Conservation (phyloP, 2,797 vertebrate genomes). For the Onychomys torridus region DNA sequence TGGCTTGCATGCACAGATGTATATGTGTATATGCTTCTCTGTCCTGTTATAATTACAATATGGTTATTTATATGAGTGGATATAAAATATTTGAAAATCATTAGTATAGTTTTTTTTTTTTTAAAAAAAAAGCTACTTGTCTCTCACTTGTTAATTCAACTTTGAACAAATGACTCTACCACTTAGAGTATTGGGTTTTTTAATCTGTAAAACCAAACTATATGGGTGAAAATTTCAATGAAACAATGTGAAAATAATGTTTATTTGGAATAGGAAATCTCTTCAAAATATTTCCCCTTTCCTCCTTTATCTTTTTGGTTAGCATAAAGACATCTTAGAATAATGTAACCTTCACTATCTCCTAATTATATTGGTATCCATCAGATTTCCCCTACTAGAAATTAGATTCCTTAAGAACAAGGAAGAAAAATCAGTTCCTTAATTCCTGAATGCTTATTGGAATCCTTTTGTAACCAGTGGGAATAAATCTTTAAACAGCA, state of each 20-base stretch:
- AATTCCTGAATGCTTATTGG: background rate
- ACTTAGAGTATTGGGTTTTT: background rate
- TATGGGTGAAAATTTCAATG: background rate
- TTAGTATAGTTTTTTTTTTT: background rate
- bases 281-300: background rate
- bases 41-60: background rate
- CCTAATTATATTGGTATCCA: background rate
- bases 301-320: background rate
- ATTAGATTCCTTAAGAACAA: background rate
- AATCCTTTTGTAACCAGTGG: background rate
- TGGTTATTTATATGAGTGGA: background rate
- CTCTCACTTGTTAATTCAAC: background rate
- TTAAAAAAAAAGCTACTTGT: background rate
- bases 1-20: background rate
- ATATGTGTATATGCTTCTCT: background rate
- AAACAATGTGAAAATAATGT: slow-evolving; percentile 8
- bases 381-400: background rate
- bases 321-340: background rate
- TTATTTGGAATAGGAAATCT: background rate
- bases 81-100: slow-evolving; percentile 38
- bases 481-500: background rate
- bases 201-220: background rate
- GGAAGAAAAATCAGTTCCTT: background rate
- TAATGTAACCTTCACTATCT: background rate
- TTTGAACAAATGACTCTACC: background rate